Evolutionary conservation across 53 echinoderm and acorn worm genomes (phyloP).

Genomic region (Antedon mediterranea): DNA sequence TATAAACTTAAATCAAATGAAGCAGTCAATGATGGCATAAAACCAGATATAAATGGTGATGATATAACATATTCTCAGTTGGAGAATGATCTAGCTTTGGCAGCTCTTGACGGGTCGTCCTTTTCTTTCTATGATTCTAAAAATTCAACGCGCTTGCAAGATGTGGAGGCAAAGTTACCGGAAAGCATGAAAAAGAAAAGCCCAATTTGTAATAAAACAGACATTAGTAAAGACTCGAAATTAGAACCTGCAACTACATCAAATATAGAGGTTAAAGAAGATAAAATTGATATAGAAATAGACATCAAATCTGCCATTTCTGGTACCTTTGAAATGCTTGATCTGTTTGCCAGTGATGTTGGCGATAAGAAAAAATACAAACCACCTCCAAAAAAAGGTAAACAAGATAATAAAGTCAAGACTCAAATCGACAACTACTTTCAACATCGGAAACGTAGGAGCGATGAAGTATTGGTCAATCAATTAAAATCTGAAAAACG

Average conservation of each 20-base stretch:
- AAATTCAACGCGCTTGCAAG: background rate
- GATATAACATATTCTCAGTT: constrained; percentile 29
- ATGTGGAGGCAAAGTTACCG: background rate
- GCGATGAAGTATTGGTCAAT: background rate
- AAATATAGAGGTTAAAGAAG: background rate
- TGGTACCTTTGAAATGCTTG: constrained; percentile 75
- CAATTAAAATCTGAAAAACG: background rate
- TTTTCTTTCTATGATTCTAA: constrained; percentile 25
- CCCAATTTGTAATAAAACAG: background rate
- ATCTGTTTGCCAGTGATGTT: constrained; percentile 53
- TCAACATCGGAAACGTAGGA: constrained; percentile 3
- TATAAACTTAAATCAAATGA: background rate
- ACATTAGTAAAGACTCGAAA: background rate
- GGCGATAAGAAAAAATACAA: background rate
- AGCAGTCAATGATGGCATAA: background rate
- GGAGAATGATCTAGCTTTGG: constrained; percentile 25
- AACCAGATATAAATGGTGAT: background rate
- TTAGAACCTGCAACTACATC: background rate
- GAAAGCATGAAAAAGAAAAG: background rate
- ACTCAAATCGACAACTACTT: background rate
- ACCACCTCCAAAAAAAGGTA: background rate
- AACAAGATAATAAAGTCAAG: background rate
- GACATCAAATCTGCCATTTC: constrained; percentile 18
- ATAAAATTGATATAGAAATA: background rate
- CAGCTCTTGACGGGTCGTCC: constrained; percentile 21